Conservation (phyloP, 2,888 invertebrate genomes). For the Drosophila niveifrons region DNA sequence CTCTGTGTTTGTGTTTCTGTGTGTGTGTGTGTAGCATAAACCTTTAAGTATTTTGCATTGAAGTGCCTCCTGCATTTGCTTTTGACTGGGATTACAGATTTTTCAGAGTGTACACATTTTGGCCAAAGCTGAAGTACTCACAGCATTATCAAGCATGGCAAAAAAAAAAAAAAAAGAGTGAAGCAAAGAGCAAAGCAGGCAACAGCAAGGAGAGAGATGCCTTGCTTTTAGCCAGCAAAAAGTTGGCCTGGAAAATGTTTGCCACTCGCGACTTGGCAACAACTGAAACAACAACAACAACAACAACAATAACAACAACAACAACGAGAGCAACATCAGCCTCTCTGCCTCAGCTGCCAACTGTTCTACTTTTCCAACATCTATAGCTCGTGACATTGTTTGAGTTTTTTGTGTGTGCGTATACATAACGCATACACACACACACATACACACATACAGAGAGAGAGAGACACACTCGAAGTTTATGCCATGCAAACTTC, state of each 20-base stretch:
- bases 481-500: constrained; percentile 38
- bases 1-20: neutral
- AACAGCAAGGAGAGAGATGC: constrained; percentile 30
- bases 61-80: constrained; percentile 62
- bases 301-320: constrained; percentile 20
- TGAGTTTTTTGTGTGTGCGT: constrained; percentile 48
- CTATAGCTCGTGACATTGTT: constrained; percentile 82
- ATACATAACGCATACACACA: constrained; percentile 1
- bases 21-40: constrained; percentile 31
- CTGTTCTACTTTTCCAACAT: constrained; percentile 77
- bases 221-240: constrained; percentile 64
- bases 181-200: constrained; percentile 12
- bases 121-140: constrained; percentile 39
- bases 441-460: neutral
- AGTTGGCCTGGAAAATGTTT: constrained; percentile 75
- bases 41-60: constrained; percentile 61
- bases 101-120: constrained; percentile 29
- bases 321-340: constrained; percentile 36
- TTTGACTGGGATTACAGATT: constrained; percentile 43
- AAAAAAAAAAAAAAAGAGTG: constrained; percentile 6
- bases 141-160: constrained; percentile 21
- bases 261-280: constrained; percentile 70
- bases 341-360: constrained; percentile 50
- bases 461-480: neutral
- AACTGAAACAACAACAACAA: constrained; percentile 44